Percentiles rank a stretch among this genome's conserved stretches.
phyloP scores from a whole-genome alignment of 2,888 invertebrate species.

The Chalcosyrphus nemorum region DNA sequence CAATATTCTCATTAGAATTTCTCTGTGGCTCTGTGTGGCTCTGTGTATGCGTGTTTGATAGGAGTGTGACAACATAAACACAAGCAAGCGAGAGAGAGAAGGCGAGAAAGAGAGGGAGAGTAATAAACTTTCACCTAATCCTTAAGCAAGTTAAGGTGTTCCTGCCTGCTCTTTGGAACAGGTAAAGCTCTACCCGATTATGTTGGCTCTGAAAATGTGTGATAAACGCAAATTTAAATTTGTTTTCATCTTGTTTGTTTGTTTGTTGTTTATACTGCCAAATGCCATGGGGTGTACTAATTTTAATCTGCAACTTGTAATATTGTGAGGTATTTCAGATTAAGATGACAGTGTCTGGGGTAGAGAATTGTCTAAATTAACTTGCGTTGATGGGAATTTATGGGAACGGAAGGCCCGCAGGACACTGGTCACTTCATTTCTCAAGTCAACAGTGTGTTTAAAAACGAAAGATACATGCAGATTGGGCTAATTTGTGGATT shows the following conservation, averaged over 20 bases:
- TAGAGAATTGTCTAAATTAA: slow-evolving; percentile 36
- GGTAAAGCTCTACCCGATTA: slow-evolving; percentile 59
- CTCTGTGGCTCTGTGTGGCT: no score
- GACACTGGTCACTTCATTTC: no score
- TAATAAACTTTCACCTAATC: slow-evolving; percentile 70
- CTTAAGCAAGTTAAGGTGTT: slow-evolving; percentile 68
- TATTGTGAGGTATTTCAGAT: not conserved
- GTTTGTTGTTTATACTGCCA: slow-evolving; percentile 2
- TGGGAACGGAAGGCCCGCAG: no score
- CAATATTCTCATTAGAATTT: slow-evolving; percentile 48
- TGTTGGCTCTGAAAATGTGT: slow-evolving; percentile 48
- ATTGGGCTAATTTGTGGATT: no score
- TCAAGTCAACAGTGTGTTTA: no score
- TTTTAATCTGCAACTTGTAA: slow-evolving; percentile 52
- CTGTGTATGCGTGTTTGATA: slow-evolving; percentile 9
- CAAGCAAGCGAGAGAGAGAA: not conserved
- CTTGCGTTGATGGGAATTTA: no score
- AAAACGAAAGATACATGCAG: no score
- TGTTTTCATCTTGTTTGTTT: slow-evolving; percentile 41
- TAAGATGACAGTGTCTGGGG: slow-evolving; percentile 14
- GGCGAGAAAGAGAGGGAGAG: not conserved
- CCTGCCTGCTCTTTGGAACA: slow-evolving; percentile 29
- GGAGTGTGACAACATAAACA: slow-evolving; percentile 23
- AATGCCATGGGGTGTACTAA: slow-evolving; percentile 41
- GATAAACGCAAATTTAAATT: slow-evolving; percentile 70